Base-by-base conservation (phyloP, 2,888 invertebrate genomes). In the Dusona sp. region DNA sequence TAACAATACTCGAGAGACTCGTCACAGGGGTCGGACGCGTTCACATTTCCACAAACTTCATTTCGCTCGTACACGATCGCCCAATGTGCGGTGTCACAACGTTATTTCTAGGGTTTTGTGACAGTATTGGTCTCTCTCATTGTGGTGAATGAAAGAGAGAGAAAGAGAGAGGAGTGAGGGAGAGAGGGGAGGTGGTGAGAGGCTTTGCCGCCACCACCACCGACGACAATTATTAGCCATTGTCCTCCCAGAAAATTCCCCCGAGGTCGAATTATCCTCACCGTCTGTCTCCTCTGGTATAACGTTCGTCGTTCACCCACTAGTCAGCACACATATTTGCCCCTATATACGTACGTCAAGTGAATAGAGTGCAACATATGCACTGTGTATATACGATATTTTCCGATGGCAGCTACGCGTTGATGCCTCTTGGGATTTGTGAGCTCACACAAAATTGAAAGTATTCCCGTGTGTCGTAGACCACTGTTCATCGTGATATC, bases 171-270 rank as follows among this genome's bases (percentile, higher is more conserved):
- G 65, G 77, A 79, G 61, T 33, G 38, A 75, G 9, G 11, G 57
- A 54, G 8, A 48, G 9, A 7, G n/a, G 29, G 61, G n/a, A 61
- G 61, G 61, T 73, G 74, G 73, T 36, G 74, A 54, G 74, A 54
- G 79, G 84, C 79, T 84, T 70, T 67, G 77, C 79, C 68, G 73
- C 74, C 38, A 29, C 38, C 68, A 82, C 67, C 79, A 74, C 89
- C 88, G 90, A 88, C 90, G 92, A 92, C 92, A 92, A 93, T 93
- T 93, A 93, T 93, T 92, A 91, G 91, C 92, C 90, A 93, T 93
- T 92, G 92, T 92, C 90, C 92, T 89, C 79, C 65, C 81, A 87
- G 88, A 89, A 90, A 91, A 92, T 89, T 90, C 92, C 90, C 90
- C 85, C 86, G 92, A 88, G 92, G 90, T 89, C 89, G 90, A 91